Evolutionary conservation across 2,888 invertebrate species (phyloP), one percentile per base, ranked within the genome.

Genomic region (Ischnus inquisitorius): DNA sequence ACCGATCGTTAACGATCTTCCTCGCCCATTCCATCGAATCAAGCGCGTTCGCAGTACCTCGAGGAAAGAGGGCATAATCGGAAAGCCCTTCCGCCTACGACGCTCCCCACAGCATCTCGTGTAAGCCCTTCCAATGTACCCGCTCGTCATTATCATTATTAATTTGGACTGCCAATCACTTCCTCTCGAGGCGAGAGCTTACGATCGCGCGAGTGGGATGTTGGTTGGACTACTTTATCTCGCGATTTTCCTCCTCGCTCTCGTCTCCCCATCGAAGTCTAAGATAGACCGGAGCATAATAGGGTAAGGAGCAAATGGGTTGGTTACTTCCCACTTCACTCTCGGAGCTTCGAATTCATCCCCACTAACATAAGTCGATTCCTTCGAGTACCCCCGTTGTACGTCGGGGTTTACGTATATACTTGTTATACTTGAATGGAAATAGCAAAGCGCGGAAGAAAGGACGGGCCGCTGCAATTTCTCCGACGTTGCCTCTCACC

Each of bases 101-200:
- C 28, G 75, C 51, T 79, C 82, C 67, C 67, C 46, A 62, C 79
- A 69, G 74, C 85, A 57, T 54, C 46, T 46, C 64, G 68, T 60
- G 62, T 71, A 76, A 84, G 67, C 65, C 79, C 82, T 68, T 81
- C 74, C 71, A 78, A 68, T 41, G 69, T 64, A 60, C 71, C 64
- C 81, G 64, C 62, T 82, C 75, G 82, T 86, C 75, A 86, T 86
- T 86, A 86, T 87, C 81, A 84, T 88, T 87, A 88, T 88, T 88
- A 88, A 86, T 87, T 88, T 84, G 79, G 85, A 85, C 84, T 87
- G 82, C 79, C 85, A 87, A 85, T 85, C 82, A 82, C 79, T 79
- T 79, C 79, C 48, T 76, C 82, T 79, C 68, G 82, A 82, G 54
- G 71, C 65, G 25, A 46, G 64, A 57, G 83, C 83, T 83, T 80